These are phyloP conservation scores for Drosophila busckii DNA, from an alignment of 1,140 invertebrate genomes.

Conservation along the genomic window DNA sequence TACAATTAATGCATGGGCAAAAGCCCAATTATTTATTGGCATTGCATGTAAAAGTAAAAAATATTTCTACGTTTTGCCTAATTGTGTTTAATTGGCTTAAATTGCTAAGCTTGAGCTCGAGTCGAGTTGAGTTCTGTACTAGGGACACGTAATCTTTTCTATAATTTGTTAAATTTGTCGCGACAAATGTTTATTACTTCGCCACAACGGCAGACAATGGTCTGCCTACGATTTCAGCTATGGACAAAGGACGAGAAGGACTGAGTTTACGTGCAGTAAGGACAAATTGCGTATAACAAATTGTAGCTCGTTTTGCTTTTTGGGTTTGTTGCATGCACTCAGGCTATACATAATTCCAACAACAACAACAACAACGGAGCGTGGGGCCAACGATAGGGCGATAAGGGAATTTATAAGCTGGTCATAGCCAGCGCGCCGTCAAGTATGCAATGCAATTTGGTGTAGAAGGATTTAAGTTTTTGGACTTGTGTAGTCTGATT, in stretches of 20 bases:
- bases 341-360: conserved; percentile 60
- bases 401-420: conserved; percentile 73
- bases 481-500: conserved; percentile 45
- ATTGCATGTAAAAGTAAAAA: conserved; percentile 4
- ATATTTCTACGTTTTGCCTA: conserved; percentile 33
- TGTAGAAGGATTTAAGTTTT: conserved; percentile 57
- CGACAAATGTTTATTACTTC: conserved; percentile 72
- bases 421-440: conserved; percentile 43
- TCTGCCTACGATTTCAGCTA: conserved; percentile 33
- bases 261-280: conserved; percentile 10
- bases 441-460: conserved; percentile 39
- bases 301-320: conserved; percentile 31
- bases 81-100: conserved; percentile 67
- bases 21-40: no score
- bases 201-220: conserved; percentile 55
- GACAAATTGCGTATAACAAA: conserved; percentile 71
- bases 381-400: conserved; percentile 50
- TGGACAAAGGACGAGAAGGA: neutral
- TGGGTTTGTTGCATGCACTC: conserved; percentile 51
- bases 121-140: conserved; percentile 8
- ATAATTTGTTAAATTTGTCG: conserved; percentile 76
- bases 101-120: conserved; percentile 7
- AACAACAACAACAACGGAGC: conserved; percentile 29
- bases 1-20: conserved; percentile 16
- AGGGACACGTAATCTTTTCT: conserved; percentile 69